Conservation (phyloP, 2,888 invertebrate species). For the Acanthosepion pharaonis region DNA sequence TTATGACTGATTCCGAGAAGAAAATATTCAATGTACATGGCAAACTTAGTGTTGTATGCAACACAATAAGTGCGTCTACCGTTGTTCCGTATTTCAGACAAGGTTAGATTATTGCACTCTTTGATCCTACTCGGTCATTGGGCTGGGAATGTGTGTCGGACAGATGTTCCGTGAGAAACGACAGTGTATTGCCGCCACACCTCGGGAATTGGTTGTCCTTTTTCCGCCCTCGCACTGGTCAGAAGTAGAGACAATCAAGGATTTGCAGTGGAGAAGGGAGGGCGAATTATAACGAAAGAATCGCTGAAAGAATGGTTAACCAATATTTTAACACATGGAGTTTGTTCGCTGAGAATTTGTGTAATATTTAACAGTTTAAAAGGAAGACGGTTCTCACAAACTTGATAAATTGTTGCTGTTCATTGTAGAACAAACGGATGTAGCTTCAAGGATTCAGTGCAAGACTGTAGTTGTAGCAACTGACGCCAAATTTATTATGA, state of each 20-base stretch:
- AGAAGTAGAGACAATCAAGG: neutral
- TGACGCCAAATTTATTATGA: no score
- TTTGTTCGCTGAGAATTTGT: neutral
- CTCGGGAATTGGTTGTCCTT: neutral
- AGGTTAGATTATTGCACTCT: neutral
- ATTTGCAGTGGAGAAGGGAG: neutral
- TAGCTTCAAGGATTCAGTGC: neutral
- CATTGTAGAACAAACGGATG: neutral
- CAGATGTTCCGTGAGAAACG: neutral
- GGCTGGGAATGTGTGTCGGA: neutral
- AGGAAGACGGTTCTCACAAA: neutral
- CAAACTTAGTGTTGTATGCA: neutral
- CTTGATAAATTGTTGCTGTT: neutral
- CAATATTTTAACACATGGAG: neutral
- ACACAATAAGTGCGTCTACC: neutral
- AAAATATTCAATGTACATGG: neutral
- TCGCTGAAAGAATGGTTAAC: neutral
- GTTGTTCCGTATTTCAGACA: neutral
- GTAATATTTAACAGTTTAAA: neutral
- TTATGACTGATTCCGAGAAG: neutral
- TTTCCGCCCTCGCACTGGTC: neutral
- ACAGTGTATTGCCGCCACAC: neutral
- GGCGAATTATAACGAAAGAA: neutral
- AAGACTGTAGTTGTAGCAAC: no score
- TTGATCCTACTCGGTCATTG: neutral